These are phyloP conservation scores for Neogale vison DNA, from an alignment of 2,113 vertebrate genomes.

Conservation along the genomic window DNA sequence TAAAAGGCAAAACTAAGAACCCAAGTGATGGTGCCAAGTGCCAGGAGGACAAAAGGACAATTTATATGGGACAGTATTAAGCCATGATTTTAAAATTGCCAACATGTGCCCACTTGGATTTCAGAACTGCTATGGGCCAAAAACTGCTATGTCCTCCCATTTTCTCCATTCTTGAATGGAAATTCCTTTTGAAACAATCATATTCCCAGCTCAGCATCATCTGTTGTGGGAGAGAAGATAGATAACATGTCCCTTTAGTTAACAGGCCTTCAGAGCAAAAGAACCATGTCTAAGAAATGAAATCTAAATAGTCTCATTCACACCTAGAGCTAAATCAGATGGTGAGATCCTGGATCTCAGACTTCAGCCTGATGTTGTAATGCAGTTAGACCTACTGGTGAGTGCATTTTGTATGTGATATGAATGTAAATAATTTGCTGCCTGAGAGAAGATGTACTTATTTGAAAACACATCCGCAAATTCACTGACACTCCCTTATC, in stretches of 20 bases:
- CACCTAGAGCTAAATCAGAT: not conserved
- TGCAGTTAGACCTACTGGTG: not conserved
- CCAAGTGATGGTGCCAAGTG: not conserved
- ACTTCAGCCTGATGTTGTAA: not conserved
- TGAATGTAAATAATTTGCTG: not conserved
- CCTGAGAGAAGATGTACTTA: not conserved
- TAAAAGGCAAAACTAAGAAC: not conserved
- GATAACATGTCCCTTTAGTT: not conserved
- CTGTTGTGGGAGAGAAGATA: not conserved
- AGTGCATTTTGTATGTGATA: not conserved
- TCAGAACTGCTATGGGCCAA: not conserved
- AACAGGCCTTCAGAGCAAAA: not conserved
- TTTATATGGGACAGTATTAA: not conserved
- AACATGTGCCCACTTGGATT: not conserved
- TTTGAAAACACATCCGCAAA: constrained; percentile 2
- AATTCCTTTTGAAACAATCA: not conserved
- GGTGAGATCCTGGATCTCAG: not conserved
- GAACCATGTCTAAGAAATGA: not conserved
- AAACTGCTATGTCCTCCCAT: not conserved
- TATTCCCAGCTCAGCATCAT: not conserved
- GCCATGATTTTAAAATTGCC: not conserved
- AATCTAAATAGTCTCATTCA: not conserved
- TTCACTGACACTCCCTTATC: not conserved
- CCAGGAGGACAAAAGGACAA: not conserved
- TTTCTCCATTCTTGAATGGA: not conserved